Evolutionary conservation across 2,888 invertebrate genomes (phyloP), one percentile per base, ranked within the genome.

Genomic region (Automeris io): DNA sequence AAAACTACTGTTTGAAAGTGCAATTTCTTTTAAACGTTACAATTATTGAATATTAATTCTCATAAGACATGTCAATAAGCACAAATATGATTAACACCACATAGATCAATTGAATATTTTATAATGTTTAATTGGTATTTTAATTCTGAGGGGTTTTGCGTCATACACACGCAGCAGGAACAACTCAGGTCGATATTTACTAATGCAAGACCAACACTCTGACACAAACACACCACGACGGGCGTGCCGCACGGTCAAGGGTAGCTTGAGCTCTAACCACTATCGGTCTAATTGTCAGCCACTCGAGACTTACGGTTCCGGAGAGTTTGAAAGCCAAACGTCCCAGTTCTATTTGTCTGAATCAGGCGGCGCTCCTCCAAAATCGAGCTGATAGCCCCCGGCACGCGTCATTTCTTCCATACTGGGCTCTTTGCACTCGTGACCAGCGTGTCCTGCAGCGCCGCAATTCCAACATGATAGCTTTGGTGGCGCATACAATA

Each of bases 391-490:
- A 62, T 91, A 92, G 45, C 90, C 89, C 49, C 91, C 90, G 48
- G 91, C 90, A 55, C 92, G 89, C 25, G 95, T 95, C 81, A 96
- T 93, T 77, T 96, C 95, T 74, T 98, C 97, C 91, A 97, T 95
- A 40, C 95, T 95, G 47, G 93, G 93, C 70, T 95, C 95, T 65
- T 93, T 93, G 74, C 97, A 98, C 55, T 97, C 97, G 57, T 90
- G 88, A 16, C 96, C 96, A 35, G 90, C 88, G 75, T 98, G 97
- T 36, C 90, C 92, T 39, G 91, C 89, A 37, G 92, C 93, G 43
- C 97, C 97, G 82, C 98, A 98, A 75, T 97, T 98, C 87, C 94
- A 97, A 80, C 97, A 98, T 29, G 94, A 93, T 38, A 90, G 81
- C 70, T 92, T 91, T 31, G 89, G 88, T 35, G 89, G 89, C 50